These are phyloP conservation scores for Dipodomys spectabilis DNA, from an alignment of 2,113 vertebrate species.

Conservation along the genomic window DNA sequence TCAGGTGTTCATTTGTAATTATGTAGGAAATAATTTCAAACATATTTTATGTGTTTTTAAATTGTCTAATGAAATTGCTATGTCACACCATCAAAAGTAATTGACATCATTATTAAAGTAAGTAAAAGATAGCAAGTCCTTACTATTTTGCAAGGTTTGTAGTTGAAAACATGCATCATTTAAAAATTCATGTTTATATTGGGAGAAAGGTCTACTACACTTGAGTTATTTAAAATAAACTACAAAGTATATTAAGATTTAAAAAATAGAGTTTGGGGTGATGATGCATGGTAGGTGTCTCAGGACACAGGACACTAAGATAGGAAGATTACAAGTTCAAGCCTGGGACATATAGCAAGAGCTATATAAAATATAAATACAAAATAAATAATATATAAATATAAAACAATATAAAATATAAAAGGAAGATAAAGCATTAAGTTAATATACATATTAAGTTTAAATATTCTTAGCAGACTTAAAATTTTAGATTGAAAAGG, in stretches of 20 bases:
- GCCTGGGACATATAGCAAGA: neutral
- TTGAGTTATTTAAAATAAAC: slow-evolving; percentile 37
- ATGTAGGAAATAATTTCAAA: slow-evolving; percentile 43
- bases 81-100: slow-evolving; percentile 52
- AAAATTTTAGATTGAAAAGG: slow-evolving; percentile 56
- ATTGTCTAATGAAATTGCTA: slow-evolving; percentile 52
- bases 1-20: slow-evolving; percentile 47
- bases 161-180: slow-evolving; percentile 43
- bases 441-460: slow-evolving; percentile 49
- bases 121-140: slow-evolving; percentile 26
- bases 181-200: neutral
- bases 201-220: neutral
- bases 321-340: neutral
- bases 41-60: slow-evolving; percentile 55
- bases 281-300: neutral
- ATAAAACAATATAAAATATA: neutral
- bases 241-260: slow-evolving; percentile 38
- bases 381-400: neutral
- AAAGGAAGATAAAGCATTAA: neutral
- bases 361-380: neutral
- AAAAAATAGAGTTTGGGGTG: slow-evolving; percentile 29
- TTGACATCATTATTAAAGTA: slow-evolving; percentile 48
- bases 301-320: neutral
- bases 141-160: slow-evolving; percentile 47
- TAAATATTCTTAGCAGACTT: slow-evolving; percentile 60